A percentile compares a stretch with the other conserved stretches of the same genome.
Conservation (phyloP, 2,888 invertebrate genomes). For the Cetonia aurata region DNA sequence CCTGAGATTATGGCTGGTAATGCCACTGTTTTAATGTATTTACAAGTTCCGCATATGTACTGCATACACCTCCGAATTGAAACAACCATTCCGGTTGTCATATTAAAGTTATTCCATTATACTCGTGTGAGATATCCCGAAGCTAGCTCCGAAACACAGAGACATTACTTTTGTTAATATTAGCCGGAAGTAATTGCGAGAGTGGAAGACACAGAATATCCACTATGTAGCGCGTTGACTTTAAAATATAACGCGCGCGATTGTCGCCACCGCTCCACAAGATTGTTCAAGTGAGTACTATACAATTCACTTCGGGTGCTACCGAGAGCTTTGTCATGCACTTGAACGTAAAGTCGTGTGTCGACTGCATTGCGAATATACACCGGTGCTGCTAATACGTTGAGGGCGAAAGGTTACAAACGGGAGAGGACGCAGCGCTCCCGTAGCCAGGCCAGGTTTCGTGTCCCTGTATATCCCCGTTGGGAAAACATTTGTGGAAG, state of each 20-base stretch:
- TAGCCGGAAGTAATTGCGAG: slow-evolving; percentile 28
- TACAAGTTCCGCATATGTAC: not conserved
- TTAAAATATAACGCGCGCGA: slow-evolving; percentile 25
- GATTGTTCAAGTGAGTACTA: slow-evolving; percentile 25
- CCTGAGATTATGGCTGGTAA: not conserved
- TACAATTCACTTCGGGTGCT: slow-evolving; percentile 30
- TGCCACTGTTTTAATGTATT: no score
- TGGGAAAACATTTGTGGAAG: slow-evolving; percentile 1
- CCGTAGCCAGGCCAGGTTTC: not conserved
- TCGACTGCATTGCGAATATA: slow-evolving; percentile 1
- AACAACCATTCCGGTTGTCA: slow-evolving; percentile 1
- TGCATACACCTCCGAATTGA: slow-evolving; percentile 7
- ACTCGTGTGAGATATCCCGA: slow-evolving; percentile 18
- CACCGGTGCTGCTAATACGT: not conserved
- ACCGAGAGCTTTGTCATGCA: slow-evolving; percentile 3
- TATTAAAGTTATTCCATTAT: slow-evolving; percentile 13
- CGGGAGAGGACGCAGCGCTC: not conserved
- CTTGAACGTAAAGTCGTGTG: slow-evolving; percentile 13
- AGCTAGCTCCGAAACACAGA: slow-evolving; percentile 17
- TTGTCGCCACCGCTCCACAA: slow-evolving; percentile 20
- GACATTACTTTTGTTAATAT: slow-evolving; percentile 27
- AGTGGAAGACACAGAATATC: slow-evolving; percentile 8
- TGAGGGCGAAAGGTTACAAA: slow-evolving; percentile 18
- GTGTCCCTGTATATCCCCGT: not conserved
- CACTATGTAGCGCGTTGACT: slow-evolving; percentile 19